Evolutionary conservation across 2,113 vertebrate genomes (phyloP), one percentile per base, ranked within the genome.

Genomic region (Nothocercus julius): DNA sequence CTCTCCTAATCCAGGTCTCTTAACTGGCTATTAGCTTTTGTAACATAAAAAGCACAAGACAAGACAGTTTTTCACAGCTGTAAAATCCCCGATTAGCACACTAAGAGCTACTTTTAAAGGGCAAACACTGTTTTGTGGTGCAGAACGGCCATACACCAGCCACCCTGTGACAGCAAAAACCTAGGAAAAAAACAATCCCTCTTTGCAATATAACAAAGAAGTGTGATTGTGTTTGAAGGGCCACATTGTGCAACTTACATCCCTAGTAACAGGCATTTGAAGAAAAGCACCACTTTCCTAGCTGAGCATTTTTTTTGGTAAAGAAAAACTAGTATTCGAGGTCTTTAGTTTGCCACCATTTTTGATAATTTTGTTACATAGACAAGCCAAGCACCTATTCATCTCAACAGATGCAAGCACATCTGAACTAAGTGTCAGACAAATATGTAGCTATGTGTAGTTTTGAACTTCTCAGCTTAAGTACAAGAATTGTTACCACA

Each of bases 381-480:
- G 36, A 89, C 9, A 78, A 73, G n/a, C 7, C 45, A 77, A 95
- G 73, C 44, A 77, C 32, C 38, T 70, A 30, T 51, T 69, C 87
- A 40, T 2, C 20, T 80, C 28, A 93, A 45, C 25, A 91, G 90
- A 90, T 10, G 89, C 4, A 77, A 89, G 66, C 76, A 80, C 85
- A 92, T 79, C 82, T 91, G 94, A 96, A 90, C 58, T 63, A 83
- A 82, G 70, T 51, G 75, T 70, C 44, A 91, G 11, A 51, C 36
- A 97, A 95, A 72, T 49, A 94, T 78, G 93, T 85, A 95, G 47
- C 20, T 15, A 45, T 1, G 36, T 78, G 81, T 36, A 93, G 47
- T 95, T 94, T 1, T 94, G 68, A 96, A 68, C 69, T 62, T 44
- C 42, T 56, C 63, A 90, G 66, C 62, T 53, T 28, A 66, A 85